These are phyloP conservation scores for Myocastor coypus DNA, from an alignment of 2,113 vertebrate species.

Conservation along the genomic window DNA sequence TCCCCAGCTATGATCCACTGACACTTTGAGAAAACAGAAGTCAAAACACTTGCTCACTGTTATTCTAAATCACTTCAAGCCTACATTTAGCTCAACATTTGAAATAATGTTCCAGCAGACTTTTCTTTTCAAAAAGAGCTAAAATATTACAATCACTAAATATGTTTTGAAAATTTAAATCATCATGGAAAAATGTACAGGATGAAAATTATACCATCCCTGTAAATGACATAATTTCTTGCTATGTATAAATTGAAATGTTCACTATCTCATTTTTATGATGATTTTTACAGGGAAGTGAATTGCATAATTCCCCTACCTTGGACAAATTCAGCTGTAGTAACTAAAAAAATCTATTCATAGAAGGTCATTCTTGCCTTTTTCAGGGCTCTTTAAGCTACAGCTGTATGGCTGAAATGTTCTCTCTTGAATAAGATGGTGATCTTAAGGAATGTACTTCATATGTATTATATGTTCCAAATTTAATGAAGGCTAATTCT, in stretches of 20 bases:
- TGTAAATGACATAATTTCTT: conserved; percentile 70
- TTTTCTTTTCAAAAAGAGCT: conserved; percentile 26
- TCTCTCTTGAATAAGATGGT: conserved; percentile 55
- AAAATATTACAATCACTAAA: not conserved
- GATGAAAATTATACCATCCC: conserved; percentile 28
- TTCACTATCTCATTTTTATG: conserved; percentile 58
- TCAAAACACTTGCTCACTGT: not conserved
- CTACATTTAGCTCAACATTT: not conserved
- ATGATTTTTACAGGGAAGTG: conserved; percentile 44
- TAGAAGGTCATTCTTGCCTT: conserved; percentile 42
- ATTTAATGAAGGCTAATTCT: conserved; percentile 45
- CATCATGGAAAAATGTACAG: conserved; percentile 12
- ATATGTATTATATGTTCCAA: not conserved
- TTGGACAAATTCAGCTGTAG: conserved; percentile 58
- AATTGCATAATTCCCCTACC: conserved; percentile 54
- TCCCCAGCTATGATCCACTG: not conserved
- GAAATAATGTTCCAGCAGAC: not conserved
- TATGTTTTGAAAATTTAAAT: conserved; percentile 44
- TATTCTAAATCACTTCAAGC: conserved; percentile 43
- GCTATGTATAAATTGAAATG: conserved; percentile 60
- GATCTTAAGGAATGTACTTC: not conserved
- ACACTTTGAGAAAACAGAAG: not conserved
- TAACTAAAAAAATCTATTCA: conserved; percentile 50
- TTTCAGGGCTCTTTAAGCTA: conserved; percentile 73
- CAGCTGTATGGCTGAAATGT: not conserved